Percentiles rank a stretch among this genome's conserved stretches.
These are phyloP conservation scores for Anadara kagoshimensis DNA, from an alignment of 1,140 invertebrate genomes.

Conservation along the genomic window DNA sequence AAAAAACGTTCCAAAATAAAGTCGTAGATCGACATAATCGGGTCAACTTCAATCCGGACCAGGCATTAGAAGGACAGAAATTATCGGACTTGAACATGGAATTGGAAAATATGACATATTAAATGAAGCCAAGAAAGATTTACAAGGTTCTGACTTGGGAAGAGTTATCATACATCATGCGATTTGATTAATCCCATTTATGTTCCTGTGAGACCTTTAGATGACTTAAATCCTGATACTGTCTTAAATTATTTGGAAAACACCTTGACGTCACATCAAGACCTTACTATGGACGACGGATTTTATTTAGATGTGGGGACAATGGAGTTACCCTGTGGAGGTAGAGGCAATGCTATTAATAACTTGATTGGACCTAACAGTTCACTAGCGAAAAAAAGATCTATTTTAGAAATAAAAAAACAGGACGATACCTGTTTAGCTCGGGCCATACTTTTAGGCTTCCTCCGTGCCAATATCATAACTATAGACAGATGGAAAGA, in stretches of 20 bases:
- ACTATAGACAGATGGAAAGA: not conserved
- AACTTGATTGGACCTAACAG: not conserved
- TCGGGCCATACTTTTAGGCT: not conserved
- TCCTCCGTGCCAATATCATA: not conserved
- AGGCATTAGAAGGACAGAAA: not conserved
- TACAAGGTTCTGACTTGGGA: slow-evolving; percentile 11
- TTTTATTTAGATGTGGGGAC: slow-evolving; percentile 8
- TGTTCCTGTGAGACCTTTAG: slow-evolving; percentile 13
- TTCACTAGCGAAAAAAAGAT: slow-evolving; percentile 15
- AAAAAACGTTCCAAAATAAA: too few species aligned
- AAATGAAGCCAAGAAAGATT: not conserved
- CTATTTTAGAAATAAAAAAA: not conserved
- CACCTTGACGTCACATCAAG: slow-evolving; percentile 21
- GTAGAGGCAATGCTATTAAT: not conserved
- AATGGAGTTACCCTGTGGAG: slow-evolving; percentile 11
- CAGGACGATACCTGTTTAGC: slow-evolving; percentile 26
- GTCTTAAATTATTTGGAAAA: slow-evolving; percentile 7
- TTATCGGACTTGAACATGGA: slow-evolving; percentile 1
- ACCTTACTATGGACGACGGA: slow-evolving; percentile 9
- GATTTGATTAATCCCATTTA: slow-evolving; percentile 1
- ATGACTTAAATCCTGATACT: not conserved
- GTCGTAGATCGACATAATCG: too few species aligned
- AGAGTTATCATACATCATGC: slow-evolving; percentile 16
- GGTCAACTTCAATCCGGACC: too few species aligned
- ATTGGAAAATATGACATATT: slow-evolving; percentile 13